Conservation (phyloP, 2,797 vertebrate species). For the Crocodylus rhombifer region DNA sequence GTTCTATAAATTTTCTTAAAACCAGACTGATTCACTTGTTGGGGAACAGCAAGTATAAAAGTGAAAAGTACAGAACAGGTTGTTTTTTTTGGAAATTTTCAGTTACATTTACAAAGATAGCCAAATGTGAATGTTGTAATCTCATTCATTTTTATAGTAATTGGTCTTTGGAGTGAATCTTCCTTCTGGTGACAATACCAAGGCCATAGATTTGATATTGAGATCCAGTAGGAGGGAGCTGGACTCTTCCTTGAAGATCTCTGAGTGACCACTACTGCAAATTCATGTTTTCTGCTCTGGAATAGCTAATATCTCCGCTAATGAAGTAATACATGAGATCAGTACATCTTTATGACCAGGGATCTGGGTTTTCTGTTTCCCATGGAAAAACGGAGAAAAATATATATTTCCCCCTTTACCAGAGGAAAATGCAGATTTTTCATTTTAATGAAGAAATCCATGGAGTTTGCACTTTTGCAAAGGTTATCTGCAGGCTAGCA, state of each 20-base stretch:
- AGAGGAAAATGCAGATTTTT: too few species aligned
- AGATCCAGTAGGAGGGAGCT: neutral
- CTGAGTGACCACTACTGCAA: neutral
- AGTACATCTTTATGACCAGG: too few species aligned
- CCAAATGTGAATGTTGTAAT: neutral
- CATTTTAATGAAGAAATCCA: too few species aligned
- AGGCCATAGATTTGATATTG: neutral
- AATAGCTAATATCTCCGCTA: neutral
- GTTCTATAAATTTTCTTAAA: slow-evolving; percentile 51
- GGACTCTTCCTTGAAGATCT: neutral
- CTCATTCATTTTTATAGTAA: slow-evolving; percentile 4
- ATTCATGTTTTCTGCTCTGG: fast-evolving
- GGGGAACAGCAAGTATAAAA: slow-evolving; percentile 37
- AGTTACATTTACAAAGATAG: neutral
- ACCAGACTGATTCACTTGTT: slow-evolving; percentile 33
- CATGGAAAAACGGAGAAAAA: too few species aligned
- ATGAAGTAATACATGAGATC: neutral
- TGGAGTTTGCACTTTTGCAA: too few species aligned
- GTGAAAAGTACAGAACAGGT: slow-evolving; percentile 26
- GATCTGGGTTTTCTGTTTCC: too few species aligned
- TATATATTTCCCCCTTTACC: too few species aligned
- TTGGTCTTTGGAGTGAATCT: neutral
- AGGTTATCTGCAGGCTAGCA: too few species aligned
- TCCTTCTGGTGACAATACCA: neutral
- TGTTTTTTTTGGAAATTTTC: neutral